A percentile compares a stretch with the other conserved stretches of the same genome.
These are phyloP conservation scores for Sebastes kiyomatsui DNA, from an alignment of 2,797 vertebrate species.

Conservation along the genomic window DNA sequence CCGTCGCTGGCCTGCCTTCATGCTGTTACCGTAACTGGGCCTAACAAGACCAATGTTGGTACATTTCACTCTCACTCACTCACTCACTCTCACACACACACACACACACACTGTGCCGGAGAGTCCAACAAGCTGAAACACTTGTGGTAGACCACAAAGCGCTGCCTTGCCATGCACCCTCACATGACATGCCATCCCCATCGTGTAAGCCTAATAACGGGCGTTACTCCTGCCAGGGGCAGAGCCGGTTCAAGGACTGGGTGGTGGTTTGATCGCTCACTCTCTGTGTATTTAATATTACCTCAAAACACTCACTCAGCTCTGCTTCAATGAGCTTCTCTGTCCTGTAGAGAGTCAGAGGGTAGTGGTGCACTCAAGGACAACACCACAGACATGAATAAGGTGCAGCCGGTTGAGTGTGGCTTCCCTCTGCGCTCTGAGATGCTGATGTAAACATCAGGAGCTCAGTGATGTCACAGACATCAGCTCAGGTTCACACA, in stretches of 20 bases:
- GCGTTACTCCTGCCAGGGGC: conserved; percentile 39
- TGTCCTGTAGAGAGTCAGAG: conserved; percentile 43
- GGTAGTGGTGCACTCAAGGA: conserved; percentile 17
- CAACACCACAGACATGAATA: conserved; percentile 13
- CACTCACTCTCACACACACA: neutral
- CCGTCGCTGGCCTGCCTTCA: conserved; percentile 9
- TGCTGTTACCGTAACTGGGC: conserved; percentile 3
- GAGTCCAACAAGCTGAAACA: conserved; percentile 44
- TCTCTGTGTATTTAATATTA: conserved; percentile 39
- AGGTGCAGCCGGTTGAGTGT: conserved; percentile 12
- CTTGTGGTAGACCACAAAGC: conserved; percentile 70
- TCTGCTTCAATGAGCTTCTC: conserved; percentile 49
- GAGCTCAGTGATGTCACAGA: conserved; percentile 30
- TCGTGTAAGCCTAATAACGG: conserved; percentile 36
- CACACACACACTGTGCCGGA: conserved; percentile 24
- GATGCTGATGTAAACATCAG: conserved; percentile 38
- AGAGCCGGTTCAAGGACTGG: conserved; percentile 16
- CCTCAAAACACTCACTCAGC: conserved; percentile 33
- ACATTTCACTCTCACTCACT: neutral
- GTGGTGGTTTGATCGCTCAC: conserved; percentile 29
- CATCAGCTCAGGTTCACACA: conserved; percentile 28
- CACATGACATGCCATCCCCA: conserved; percentile 54
- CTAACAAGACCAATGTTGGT: conserved; percentile 8
- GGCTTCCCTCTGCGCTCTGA: neutral
- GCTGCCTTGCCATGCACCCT: conserved; percentile 43